phyloP scores from a whole-genome alignment of 2,888 invertebrate species.

The Ceratothoa steindachneri region DNA sequence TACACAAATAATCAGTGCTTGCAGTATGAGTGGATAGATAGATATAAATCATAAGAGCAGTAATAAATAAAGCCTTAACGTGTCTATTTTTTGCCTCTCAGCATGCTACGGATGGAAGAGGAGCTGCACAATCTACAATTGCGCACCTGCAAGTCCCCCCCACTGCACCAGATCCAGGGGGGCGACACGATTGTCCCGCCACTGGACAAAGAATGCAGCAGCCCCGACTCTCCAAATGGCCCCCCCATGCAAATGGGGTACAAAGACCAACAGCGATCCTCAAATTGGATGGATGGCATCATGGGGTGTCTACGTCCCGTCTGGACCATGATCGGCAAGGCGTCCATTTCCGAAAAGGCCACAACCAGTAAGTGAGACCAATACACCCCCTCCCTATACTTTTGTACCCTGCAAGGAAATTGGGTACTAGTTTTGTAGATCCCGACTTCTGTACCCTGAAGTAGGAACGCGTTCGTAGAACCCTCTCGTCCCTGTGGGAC shows the following conservation, averaged over 20 bases:
- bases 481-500: too few species aligned
- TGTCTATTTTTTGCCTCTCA: conserved; percentile 53
- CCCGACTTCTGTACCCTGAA: too few species aligned
- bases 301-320: conserved; percentile 84
- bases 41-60: too few species aligned
- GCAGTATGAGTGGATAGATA: too few species aligned
- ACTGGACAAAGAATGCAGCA: neutral
- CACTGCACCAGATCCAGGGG: neutral
- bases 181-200: neutral
- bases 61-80: too few species aligned
- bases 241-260: conserved; percentile 24
- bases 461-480: too few species aligned
- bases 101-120: conserved; percentile 46
- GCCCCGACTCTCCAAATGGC: conserved; percentile 23
- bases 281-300: conserved; percentile 64
- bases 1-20: too few species aligned
- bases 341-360: conserved; percentile 19
- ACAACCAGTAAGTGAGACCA: neutral
- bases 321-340: conserved; percentile 75
- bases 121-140: conserved; percentile 33
- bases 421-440: too few species aligned
- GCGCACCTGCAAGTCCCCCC: conserved; percentile 26
- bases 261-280: conserved; percentile 29
- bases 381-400: too few species aligned
- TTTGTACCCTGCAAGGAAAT: too few species aligned